Percentiles rank a stretch among this genome's conserved stretches.
Evolutionary conservation across 2,888 invertebrate genomes (phyloP).

Genomic region (Lomographa bimaculata): DNA sequence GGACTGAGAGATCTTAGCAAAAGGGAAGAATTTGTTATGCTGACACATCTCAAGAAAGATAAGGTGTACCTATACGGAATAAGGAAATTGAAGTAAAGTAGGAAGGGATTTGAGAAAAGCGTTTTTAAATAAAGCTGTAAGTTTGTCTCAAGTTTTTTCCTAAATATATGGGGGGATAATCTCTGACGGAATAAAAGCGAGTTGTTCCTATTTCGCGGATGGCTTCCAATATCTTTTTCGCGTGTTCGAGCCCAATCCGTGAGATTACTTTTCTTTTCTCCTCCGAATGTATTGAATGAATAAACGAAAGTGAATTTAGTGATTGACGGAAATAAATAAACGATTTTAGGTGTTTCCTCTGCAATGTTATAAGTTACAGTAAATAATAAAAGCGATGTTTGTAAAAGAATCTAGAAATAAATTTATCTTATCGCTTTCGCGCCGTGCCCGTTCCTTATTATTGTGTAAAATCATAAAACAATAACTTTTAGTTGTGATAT

Average conservation of each 20-base stretch:
- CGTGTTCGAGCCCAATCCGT: constrained; percentile 62
- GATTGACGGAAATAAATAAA: constrained; percentile 57
- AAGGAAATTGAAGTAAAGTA: constrained; percentile 30
- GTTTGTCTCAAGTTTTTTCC: constrained; percentile 39
- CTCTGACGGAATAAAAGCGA: constrained; percentile 53
- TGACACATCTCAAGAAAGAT: constrained; percentile 12
- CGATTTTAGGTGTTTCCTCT: constrained; percentile 40
- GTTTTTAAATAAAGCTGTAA: constrained; percentile 16
- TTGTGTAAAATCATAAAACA: too few relatives aligned
- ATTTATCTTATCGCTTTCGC: too few relatives aligned
- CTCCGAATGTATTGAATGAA: constrained; percentile 58
- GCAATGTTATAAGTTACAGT: constrained; percentile 16
- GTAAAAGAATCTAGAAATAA: too few relatives aligned
- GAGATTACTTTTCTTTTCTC: constrained; percentile 63
- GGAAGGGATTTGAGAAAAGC: constrained; percentile 13
- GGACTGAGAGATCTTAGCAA: constrained; percentile 19
- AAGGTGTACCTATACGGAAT: constrained; percentile 8
- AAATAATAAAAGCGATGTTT: too few relatives aligned
- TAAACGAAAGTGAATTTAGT: constrained; percentile 57
- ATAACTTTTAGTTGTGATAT: too few relatives aligned
- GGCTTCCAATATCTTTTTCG: constrained; percentile 67
- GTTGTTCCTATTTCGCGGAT: constrained; percentile 57
- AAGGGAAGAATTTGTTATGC: constrained; percentile 21
- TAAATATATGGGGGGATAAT: constrained; percentile 50
- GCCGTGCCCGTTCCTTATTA: too few relatives aligned